Evolutionary conservation across 1,140 invertebrate species (phyloP).

Genomic region (Pygmarrhopalites habei): DNA sequence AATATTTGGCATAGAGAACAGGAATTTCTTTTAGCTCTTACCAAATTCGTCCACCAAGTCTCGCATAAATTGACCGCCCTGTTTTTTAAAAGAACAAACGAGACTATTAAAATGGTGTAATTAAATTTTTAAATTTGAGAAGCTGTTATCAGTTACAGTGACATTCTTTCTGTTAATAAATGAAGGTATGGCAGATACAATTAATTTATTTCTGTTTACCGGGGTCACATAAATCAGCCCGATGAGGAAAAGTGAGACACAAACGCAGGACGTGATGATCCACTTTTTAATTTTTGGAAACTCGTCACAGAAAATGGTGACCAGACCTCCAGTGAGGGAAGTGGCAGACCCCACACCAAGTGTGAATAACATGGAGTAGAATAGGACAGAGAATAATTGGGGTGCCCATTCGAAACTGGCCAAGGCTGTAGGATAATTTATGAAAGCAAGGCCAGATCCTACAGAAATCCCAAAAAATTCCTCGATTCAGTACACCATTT

Average conservation of each 20-base stretch:
- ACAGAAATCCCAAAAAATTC: neutral
- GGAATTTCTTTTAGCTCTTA: no score
- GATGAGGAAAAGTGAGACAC: slow-evolving; percentile 56
- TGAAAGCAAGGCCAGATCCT: slow-evolving; percentile 55
- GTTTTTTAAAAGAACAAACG: neutral
- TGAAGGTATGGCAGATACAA: no score
- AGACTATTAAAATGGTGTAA: neutral
- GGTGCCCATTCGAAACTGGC: slow-evolving; percentile 68
- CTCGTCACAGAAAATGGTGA: slow-evolving; percentile 61
- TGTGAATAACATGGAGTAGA: slow-evolving; percentile 48
- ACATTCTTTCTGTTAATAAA: no score
- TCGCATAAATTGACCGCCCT: slow-evolving; percentile 75
- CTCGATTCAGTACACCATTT: neutral
- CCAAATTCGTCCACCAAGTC: slow-evolving; percentile 56
- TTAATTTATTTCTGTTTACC: no score
- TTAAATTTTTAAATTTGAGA: neutral
- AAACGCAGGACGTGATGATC: slow-evolving; percentile 53
- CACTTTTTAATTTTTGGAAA: slow-evolving; percentile 58
- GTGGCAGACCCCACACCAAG: slow-evolving; percentile 39
- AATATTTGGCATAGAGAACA: no score
- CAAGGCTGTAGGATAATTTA: slow-evolving; percentile 63
- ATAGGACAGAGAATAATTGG: slow-evolving; percentile 47
- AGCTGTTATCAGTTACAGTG: neutral
- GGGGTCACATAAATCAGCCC: slow-evolving; percentile 66
- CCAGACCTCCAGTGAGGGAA: slow-evolving; percentile 57